Evolutionary conservation across 2,888 invertebrate species (phyloP).

Genomic region (Rosalia funebris): DNA sequence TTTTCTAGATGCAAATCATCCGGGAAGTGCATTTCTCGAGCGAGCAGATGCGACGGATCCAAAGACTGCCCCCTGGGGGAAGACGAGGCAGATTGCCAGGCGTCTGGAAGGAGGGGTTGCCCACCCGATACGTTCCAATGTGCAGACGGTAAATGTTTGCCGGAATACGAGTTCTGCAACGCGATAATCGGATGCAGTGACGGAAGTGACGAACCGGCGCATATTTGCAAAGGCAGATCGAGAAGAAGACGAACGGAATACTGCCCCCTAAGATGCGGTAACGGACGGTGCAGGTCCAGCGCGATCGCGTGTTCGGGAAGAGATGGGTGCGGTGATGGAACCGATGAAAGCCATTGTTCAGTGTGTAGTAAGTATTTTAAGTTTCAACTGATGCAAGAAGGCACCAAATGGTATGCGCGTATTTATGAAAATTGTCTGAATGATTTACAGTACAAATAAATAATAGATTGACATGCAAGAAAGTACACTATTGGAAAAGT

Average conservation of each 20-base stretch:
- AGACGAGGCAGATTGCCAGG: conserved; percentile 64
- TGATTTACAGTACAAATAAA: too few species aligned
- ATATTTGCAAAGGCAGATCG: conserved; percentile 74
- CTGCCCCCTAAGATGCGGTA: conserved; percentile 87
- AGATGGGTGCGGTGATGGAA: conserved; percentile 92
- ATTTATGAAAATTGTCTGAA: too few species aligned
- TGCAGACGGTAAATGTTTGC: conserved; percentile 85
- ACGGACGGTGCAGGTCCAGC: conserved; percentile 87
- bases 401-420: too few species aligned
- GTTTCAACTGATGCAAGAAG: too few species aligned
- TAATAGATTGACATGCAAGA: too few species aligned
- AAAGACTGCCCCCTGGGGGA: conserved; percentile 78
- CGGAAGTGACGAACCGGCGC: conserved; percentile 89
- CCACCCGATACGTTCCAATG: conserved; percentile 87
- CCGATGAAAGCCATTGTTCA: conserved; percentile 84
- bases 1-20: conserved; percentile 71
- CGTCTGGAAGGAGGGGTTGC: conserved; percentile 67
- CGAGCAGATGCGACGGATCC: conserved; percentile 83
- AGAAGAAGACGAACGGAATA: conserved; percentile 67
- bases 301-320: conserved; percentile 90
- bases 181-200: conserved; percentile 79
- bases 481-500: too few species aligned
- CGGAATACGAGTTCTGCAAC: conserved; percentile 92
- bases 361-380: conserved; percentile 89
- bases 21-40: conserved; percentile 79